Evolutionary conservation across 2,113 vertebrate genomes (phyloP).

Genomic region (Mirza zaza): DNA sequence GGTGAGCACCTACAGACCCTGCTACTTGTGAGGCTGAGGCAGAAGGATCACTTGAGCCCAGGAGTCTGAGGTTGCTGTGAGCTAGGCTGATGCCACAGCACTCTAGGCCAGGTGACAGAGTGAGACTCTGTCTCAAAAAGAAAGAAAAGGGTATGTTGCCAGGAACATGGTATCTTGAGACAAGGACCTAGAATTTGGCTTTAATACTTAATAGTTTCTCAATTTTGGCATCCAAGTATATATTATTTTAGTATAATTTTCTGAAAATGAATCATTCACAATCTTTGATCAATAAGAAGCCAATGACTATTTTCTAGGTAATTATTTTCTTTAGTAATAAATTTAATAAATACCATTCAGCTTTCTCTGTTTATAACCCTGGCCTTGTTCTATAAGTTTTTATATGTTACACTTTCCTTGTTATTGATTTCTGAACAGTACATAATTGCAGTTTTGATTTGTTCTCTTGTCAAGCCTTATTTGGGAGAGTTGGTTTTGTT

Average conservation of each 20-base stretch:
- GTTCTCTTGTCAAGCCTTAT: not conserved
- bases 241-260: constrained; percentile 22
- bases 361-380: constrained; percentile 13
- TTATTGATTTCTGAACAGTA: not conserved
- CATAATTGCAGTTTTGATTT: not conserved
- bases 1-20: too few relatives aligned
- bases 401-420: not conserved
- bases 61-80: too few relatives aligned
- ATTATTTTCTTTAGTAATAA: not conserved
- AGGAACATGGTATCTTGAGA: not conserved
- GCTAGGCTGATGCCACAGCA: too few relatives aligned
- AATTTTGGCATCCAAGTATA: not conserved
- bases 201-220: not conserved
- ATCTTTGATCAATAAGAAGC: not conserved
- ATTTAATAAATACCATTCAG: not conserved
- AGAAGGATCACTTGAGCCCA: too few relatives aligned
- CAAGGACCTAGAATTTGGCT: not conserved
- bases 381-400: not conserved
- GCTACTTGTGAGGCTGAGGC: too few relatives aligned
- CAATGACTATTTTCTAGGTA: not conserved
- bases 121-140: too few relatives aligned
- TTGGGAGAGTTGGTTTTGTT: constrained; percentile 1
- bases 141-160: not conserved
- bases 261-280: not conserved
- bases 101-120: too few relatives aligned